Conservation (phyloP, 1,140 invertebrate genomes). For the Antheraea pernyi region DNA sequence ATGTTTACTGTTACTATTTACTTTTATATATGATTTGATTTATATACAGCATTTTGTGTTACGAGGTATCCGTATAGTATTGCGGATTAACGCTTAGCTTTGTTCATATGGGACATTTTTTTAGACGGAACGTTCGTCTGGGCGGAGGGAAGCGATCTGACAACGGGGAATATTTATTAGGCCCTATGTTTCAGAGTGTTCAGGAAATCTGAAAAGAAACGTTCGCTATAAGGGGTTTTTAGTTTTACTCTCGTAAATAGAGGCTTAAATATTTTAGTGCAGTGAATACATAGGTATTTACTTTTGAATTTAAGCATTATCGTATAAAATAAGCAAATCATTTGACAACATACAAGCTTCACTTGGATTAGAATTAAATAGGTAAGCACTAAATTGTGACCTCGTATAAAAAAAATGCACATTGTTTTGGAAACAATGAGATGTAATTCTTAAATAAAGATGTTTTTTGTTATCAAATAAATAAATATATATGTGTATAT, state of each 20-base stretch:
- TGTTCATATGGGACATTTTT: neutral
- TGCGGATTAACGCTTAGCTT: neutral
- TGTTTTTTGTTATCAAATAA: too few species aligned
- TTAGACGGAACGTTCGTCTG: constrained; percentile 14
- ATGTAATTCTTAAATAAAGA: too few species aligned
- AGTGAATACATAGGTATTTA: neutral
- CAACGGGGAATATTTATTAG: constrained; percentile 40
- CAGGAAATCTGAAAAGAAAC: constrained; percentile 29
- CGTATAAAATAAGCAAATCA: too few species aligned
- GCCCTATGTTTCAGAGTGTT: constrained; percentile 35
- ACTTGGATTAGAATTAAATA: too few species aligned
- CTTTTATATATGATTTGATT: too few species aligned
- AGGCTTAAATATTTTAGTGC: neutral
- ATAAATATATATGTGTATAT: too few species aligned
- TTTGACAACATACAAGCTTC: too few species aligned
- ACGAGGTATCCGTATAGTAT: neutral
- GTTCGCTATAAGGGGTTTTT: constrained; percentile 28
- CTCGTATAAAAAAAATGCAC: too few species aligned
- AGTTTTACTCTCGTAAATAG: constrained; percentile 18
- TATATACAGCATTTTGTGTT: too few species aligned
- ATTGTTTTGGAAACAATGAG: too few species aligned
- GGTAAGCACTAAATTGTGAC: too few species aligned
- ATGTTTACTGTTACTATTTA: too few species aligned
- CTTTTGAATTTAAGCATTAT: neutral
- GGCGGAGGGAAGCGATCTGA: constrained; percentile 24